Base-by-base conservation (phyloP, 2,797 vertebrate species). In the Brachyrhaphis roseni region DNA sequence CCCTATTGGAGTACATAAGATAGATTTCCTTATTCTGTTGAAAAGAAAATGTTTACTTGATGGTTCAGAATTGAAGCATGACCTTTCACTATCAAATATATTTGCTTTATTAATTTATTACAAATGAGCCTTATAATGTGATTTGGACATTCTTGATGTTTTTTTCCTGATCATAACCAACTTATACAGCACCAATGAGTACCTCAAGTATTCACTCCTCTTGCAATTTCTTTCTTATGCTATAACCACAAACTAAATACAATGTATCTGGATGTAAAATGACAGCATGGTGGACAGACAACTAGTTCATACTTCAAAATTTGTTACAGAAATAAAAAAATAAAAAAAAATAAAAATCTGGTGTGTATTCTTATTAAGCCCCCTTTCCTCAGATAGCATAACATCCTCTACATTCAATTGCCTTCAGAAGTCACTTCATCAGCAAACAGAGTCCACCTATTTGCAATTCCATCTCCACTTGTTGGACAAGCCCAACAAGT, bases 1-100 rank as follows among this genome's bases (percentile, higher is more conserved):
- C 57, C 34, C 86, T 70, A 80, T 77, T 80, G 78, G 49, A 73
- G 75, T 74, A 76, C 31, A 74, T 74, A 73, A 72, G 51, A 34
- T 78, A 55, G 46, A 34, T 87, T 81, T 72, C 57, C 70, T 62
- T 51, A 39, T 72, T 62, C 74, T 80, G n/a, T 66, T 78, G 31
- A 49, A 75, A 15, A 49, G 57, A 79, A 70, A 70, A 76, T 74
- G 57, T 55, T 51, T 51, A 82, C 82, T 80, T 74, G 11, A 77
- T 46, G 57, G 45, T 73, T 28, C 1, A 18, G n/a, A 31, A 57
- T 62, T 86, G 53, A 47, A 78, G 46, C 23, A 28, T 41, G 47
- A 41, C 46, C 34, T 74, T 78, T 59, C 4, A 75, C 34, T 31
- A 23, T 41, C 0, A 3, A 70, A 79, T 28, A 4, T 8, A 43